Evolutionary conservation across 2,797 vertebrate genomes (phyloP), one percentile per base, ranked within the genome.

Genomic region (Phoeniculus purpureus): DNA sequence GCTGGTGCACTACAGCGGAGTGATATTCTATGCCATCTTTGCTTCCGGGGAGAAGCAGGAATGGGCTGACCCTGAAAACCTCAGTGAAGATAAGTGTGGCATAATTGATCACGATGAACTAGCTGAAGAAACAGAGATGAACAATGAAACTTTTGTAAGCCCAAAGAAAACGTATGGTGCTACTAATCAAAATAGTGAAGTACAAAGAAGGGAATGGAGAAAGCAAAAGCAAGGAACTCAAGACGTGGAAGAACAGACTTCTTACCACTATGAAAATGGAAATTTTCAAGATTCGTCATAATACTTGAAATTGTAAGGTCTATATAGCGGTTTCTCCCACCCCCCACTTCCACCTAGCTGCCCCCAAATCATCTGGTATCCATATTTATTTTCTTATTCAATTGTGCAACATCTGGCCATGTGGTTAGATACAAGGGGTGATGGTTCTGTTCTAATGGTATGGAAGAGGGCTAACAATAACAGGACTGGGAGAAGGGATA

Each of bases 41-140:
- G 99, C 99, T n/a, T 99, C 99, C 12, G 99, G 99, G 47, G 99
- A 99, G 94, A 98, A 99, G 92, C 99, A 99, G 96, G 98, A 98
- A 25, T 99, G 99, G 99, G 99, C 99, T 27, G 98, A 99, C 68
- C 99, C 99, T 0, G 99, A 99, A 96, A 98, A 84, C 82, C 98
- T 98, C 29, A 98, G 94, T 15, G 99, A 99, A 91, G 99, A 99
- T 59, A 99, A 99, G 95, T 98, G 98, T 64, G 98, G 99, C 82
- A 99, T 99, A 92, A 98, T 99, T 21, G 98, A 98, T 60, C 98
- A 98, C 79, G 99, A 99, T 21, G 99, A 99, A 96, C 97, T 99
- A 67, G 99, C 98, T 0, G 98, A 99, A 94, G 99, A 99, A 96
- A 98, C 97, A 2, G 99, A 99, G 93, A 97, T 99, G 90, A 98